Evolutionary conservation across 2,113 vertebrate genomes (phyloP), one percentile per base, ranked within the genome.

Genomic region (Tamias sibiricus): DNA sequence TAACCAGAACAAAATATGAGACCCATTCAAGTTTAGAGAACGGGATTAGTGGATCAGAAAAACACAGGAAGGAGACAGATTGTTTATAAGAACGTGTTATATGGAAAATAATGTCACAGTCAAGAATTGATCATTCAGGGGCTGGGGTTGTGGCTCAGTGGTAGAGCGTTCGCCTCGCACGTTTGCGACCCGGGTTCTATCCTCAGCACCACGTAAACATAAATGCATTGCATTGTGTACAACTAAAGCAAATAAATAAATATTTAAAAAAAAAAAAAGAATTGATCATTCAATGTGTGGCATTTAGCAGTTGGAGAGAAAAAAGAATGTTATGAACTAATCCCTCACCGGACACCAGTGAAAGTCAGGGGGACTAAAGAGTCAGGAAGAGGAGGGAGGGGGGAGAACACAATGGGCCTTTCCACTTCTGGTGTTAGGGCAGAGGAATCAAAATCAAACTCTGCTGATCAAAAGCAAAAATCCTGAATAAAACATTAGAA

Each of bases 21-120:
- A 91, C 20, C 76, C n/a, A 62, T 37, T 72, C 59, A 71, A 79
- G 68, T 84, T 86, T 62, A 79, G 47, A 88, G 62, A 37, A 68
- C 57, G n/a, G 11, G 40, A 89, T 97, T 91, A 91, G n/a, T 66
- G 49, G 77, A 69, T 83, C 83, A 79, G 76, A 68, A 93, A 72
- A 77, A 77, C 32, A 14, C 79, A 91, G 64, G 69, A 75, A 74
- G 28, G 47, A 90, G 47, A 35, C 8, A 20, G 30, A 22, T 52
- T 92, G 37, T 72, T 91, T 59, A 47, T 79, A 64, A 32, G 74
- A 86, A 28, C 82, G 2, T 76, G 52, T 54, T 40, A 59, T 64
- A 47, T 97, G 81, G 94, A 95, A 90, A 87, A 75, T 88, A 86
- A 66, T 76, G 40, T 95, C 62, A 64, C 42, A 76, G 71, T 74